phyloP scores from a whole-genome alignment of 2,888 invertebrate species.

The Tetrapedia diversipes region DNA sequence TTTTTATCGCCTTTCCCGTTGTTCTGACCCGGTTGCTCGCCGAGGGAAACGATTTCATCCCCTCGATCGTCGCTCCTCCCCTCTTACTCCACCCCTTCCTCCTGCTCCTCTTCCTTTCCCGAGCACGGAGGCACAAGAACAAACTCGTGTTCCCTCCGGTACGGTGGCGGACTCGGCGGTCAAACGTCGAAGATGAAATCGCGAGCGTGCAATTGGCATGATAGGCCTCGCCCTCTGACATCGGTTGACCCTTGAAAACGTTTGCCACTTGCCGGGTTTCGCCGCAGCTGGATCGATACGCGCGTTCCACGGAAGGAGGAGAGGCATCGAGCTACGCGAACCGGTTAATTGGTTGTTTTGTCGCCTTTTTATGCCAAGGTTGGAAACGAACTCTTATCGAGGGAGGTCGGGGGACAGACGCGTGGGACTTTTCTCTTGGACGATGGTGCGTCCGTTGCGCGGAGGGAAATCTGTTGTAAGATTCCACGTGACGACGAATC shows the following conservation, averaged over 20 bases:
- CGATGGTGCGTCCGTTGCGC: background rate
- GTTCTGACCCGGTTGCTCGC: constrained; percentile 70
- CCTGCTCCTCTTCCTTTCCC: background rate
- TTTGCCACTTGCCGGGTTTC: constrained; percentile 50
- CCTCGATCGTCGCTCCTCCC: background rate
- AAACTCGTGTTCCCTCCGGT: too few species aligned
- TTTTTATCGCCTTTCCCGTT: constrained; percentile 72
- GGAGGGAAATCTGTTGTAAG: too few species aligned
- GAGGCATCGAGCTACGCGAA: constrained; percentile 20
- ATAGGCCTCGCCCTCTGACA: constrained; percentile 24
- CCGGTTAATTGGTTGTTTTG: constrained; percentile 35
- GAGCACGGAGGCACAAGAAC: too few species aligned
- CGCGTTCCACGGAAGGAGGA: background rate
- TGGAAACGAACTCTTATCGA: constrained; percentile 12
- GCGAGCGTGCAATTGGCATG: constrained; percentile 38
- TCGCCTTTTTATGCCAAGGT: constrained; percentile 41
- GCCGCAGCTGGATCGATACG: constrained; percentile 52
- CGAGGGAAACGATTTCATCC: constrained; percentile 31
- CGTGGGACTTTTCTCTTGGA: background rate
- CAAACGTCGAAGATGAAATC: constrained; percentile 16
- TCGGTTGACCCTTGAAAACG: constrained; percentile 53
- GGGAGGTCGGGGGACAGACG: background rate
- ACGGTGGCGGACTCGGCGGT: too few species aligned
- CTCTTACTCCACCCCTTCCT: background rate
- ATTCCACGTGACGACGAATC: too few species aligned